These are phyloP conservation scores for Thermophis baileyi DNA, from an alignment of 2,113 vertebrate genomes.

Conservation along the genomic window DNA sequence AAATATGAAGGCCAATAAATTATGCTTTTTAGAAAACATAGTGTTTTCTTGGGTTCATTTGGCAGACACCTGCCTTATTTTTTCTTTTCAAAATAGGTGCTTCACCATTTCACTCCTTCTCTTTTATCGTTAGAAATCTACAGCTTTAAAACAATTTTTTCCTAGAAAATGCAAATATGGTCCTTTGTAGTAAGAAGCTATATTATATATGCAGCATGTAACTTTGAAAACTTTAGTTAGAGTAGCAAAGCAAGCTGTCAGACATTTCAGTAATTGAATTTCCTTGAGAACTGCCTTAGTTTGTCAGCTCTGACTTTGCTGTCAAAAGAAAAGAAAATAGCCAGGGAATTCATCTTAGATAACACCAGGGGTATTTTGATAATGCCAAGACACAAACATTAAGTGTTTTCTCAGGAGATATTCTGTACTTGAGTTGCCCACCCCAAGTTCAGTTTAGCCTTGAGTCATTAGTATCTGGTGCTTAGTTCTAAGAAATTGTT, in stretches of 20 bases:
- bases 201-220: slow-evolving; percentile 63
- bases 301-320: slow-evolving; percentile 73
- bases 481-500: slow-evolving; percentile 61
- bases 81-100: slow-evolving; percentile 52
- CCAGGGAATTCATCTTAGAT: slow-evolving; percentile 67
- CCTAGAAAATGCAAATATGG: slow-evolving; percentile 60
- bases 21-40: slow-evolving; percentile 55
- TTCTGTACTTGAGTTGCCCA: slow-evolving; percentile 26
- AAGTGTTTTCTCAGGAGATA: slow-evolving; percentile 52
- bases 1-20: slow-evolving; percentile 46
- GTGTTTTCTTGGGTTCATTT: slow-evolving; percentile 59
- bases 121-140: slow-evolving; percentile 58
- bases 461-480: slow-evolving; percentile 54
- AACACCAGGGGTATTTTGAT: slow-evolving; percentile 65
- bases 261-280: slow-evolving; percentile 74
- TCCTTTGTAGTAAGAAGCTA: slow-evolving; percentile 57
- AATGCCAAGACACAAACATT: slow-evolving; percentile 56
- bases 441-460: slow-evolving; percentile 45
- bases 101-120: slow-evolving; percentile 53
- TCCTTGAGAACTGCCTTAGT: slow-evolving; percentile 70
- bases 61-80: slow-evolving; percentile 56
- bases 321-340: slow-evolving; percentile 72
- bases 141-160: slow-evolving; percentile 61
- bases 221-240: slow-evolving; percentile 70
- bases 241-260: slow-evolving; percentile 71